A percentile compares a stretch with the other conserved stretches of the same genome.
Evolutionary conservation across 1,140 invertebrate species (phyloP).

Genomic region (Calephelis nemesis): DNA sequence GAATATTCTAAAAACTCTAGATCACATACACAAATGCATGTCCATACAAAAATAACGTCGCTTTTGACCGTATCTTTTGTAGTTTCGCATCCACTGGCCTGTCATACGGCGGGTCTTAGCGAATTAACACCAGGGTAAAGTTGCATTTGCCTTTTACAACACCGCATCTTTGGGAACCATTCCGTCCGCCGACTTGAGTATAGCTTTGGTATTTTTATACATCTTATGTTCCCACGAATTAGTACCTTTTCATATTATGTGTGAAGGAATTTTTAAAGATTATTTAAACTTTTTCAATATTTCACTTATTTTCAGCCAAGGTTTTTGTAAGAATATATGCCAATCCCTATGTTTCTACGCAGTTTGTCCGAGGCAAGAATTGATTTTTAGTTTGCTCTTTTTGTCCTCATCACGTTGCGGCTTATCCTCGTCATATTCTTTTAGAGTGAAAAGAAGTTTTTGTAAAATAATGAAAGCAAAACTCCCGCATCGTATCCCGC

Average conservation of each 20-base stretch:
- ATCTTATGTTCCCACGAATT: constrained; percentile 3
- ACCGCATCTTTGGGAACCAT: constrained; percentile 37
- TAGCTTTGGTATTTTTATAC: constrained; percentile 3
- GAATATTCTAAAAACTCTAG: background rate
- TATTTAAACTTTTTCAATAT: too few species aligned
- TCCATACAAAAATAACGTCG: constrained; percentile 36
- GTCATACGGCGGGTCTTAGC: constrained; percentile 56
- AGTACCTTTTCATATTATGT: background rate
- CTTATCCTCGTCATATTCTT: too few species aligned
- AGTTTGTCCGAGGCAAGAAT: too few species aligned
- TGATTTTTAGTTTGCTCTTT: too few species aligned
- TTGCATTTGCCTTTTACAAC: constrained; percentile 44
- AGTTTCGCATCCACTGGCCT: constrained; percentile 50
- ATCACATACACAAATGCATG: constrained; percentile 5
- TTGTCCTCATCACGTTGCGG: too few species aligned
- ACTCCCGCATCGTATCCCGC: too few species aligned
- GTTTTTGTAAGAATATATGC: too few species aligned
- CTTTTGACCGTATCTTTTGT: constrained; percentile 50
- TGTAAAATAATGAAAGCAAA: too few species aligned
- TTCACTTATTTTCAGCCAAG: too few species aligned
- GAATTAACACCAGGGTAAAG: constrained; percentile 61
- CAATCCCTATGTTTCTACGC: too few species aligned
- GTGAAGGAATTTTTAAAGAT: too few species aligned
- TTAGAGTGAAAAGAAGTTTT: too few species aligned
- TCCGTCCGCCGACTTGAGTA: constrained; percentile 7